Conservation (phyloP, 2,113 vertebrate genomes). For the Eupsittula cactorum region DNA sequence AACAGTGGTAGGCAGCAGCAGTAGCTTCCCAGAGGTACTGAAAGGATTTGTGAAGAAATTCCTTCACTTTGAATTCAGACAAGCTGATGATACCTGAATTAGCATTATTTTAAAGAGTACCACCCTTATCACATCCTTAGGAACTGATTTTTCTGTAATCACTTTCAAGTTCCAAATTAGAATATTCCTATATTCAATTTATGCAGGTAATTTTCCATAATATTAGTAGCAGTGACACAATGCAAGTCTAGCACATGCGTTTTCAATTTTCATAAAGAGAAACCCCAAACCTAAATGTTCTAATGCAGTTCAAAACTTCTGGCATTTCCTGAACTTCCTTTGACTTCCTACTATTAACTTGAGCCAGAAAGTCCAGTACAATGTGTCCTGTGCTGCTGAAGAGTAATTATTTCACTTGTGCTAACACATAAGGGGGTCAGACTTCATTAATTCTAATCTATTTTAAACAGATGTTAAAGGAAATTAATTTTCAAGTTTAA, state of each 20-base stretch:
- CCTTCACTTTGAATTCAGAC: background rate
- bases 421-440: constrained; percentile 57
- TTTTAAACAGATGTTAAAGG: constrained; percentile 28
- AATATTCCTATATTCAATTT: constrained; percentile 3
- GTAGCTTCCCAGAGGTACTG: background rate
- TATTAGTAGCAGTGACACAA: background rate
- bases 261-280: background rate
- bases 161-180: constrained; percentile 8
- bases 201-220: background rate
- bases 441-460: constrained; percentile 62
- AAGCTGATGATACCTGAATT: background rate
- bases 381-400: background rate
- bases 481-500: constrained; percentile 65
- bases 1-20: background rate
- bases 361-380: constrained; percentile 25
- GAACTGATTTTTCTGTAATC: background rate
- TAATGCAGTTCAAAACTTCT: background rate
- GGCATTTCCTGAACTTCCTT: constrained; percentile 39
- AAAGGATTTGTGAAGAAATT: background rate
- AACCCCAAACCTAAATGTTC: background rate
- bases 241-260: background rate
- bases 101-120: background rate
- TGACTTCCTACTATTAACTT: background rate
- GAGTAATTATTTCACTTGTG: constrained; percentile 35
- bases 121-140: background rate